These are phyloP conservation scores for Bicyclus anynana DNA, from an alignment of 1,140 invertebrate species.

Conservation along the genomic window DNA sequence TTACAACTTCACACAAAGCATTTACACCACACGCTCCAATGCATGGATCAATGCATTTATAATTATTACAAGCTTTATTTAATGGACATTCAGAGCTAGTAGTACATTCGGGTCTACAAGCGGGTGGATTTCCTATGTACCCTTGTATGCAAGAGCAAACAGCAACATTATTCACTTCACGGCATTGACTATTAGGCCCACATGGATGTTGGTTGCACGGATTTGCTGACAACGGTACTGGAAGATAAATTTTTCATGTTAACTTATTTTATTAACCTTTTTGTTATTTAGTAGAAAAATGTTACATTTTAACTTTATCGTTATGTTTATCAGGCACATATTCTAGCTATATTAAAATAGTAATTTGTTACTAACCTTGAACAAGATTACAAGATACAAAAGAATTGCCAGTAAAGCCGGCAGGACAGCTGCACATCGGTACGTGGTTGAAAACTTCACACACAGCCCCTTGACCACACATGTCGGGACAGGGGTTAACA, in stretches of 20 bases:
- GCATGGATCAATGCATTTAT: conserved; percentile 84
- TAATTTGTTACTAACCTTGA: conserved; percentile 39
- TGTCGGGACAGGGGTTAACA: conserved; percentile 89
- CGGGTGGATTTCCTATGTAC: conserved; percentile 82
- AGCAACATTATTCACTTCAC: conserved; percentile 80
- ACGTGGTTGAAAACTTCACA: conserved; percentile 90
- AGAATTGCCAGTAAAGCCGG: conserved; percentile 79
- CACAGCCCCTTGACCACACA: conserved; percentile 88
- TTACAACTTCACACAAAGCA: conserved; percentile 81
- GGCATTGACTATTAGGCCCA: conserved; percentile 82
- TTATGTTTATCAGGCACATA: too few relatives aligned
- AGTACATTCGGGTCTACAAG: conserved; percentile 83
- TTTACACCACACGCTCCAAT: conserved; percentile 82
- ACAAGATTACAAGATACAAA: conserved; percentile 78
- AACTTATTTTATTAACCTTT: too few relatives aligned
- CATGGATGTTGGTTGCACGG: conserved; percentile 82
- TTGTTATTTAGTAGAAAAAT: too few relatives aligned
- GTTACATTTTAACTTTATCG: too few relatives aligned
- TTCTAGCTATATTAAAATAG: too few relatives aligned
- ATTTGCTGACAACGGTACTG: conserved; percentile 63
- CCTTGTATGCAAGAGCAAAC: conserved; percentile 83
- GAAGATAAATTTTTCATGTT: conserved; percentile 62
- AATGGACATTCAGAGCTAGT: conserved; percentile 81
- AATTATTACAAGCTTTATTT: conserved; percentile 81
- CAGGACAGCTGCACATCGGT: conserved; percentile 84